Percentiles rank a stretch among this genome's conserved stretches.
Conservation (phyloP, 1,140 invertebrate species). For the Coenobita brevimanus region DNA sequence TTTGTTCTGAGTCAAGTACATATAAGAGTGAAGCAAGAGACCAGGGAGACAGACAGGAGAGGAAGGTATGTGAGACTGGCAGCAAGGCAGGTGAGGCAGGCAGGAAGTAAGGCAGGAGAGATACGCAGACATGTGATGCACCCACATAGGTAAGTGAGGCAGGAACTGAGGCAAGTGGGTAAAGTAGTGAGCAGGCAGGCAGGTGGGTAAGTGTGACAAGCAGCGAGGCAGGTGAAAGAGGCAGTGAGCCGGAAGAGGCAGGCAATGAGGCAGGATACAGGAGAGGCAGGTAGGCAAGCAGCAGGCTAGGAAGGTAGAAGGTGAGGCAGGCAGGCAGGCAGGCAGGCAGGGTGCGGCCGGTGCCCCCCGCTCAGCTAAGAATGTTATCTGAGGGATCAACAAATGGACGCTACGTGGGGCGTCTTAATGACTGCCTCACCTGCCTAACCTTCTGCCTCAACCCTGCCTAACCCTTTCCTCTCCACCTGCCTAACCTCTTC, state of each 20-base stretch:
- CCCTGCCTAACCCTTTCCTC: conserved; percentile 36
- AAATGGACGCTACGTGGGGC: conserved; percentile 50
- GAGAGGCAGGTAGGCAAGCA: background rate
- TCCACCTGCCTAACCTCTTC: background rate
- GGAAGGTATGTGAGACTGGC: background rate
- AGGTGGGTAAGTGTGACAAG: background rate
- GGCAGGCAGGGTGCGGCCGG: background rate
- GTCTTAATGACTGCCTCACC: conserved; percentile 40
- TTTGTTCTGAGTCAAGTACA: too few species aligned
- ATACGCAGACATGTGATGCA: background rate
- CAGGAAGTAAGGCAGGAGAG: background rate
- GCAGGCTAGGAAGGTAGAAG: background rate
- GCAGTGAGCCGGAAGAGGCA: background rate
- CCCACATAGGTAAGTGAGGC: background rate
- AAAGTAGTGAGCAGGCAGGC: background rate
- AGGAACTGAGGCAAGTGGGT: background rate
- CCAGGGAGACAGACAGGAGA: background rate
- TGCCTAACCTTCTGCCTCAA: conserved; percentile 3
- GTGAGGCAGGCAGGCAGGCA: background rate
- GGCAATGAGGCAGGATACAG: background rate
- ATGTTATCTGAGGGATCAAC: conserved; percentile 54
- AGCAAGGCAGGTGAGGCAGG: background rate
- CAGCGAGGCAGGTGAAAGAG: background rate
- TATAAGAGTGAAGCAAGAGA: too few species aligned
- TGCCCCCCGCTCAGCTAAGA: conserved; percentile 22